Percentiles rank a stretch among this genome's conserved stretches.
Conservation (phyloP, 2,888 invertebrate genomes). For the Epicampocera succincta region DNA sequence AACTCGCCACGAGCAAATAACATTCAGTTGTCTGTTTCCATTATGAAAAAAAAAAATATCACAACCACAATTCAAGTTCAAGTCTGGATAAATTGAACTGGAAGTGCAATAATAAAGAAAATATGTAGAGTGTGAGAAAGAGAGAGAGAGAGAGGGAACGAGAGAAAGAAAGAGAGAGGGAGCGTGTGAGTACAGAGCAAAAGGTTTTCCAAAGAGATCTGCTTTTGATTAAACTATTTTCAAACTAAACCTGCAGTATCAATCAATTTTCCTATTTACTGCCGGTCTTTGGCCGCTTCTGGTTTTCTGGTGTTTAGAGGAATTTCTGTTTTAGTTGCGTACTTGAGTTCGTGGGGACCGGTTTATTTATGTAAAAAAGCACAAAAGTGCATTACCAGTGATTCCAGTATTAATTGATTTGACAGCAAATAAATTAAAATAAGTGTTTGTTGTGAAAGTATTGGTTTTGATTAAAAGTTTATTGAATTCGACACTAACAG, state of each 20-base stretch:
- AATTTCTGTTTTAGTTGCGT: conserved; percentile 57
- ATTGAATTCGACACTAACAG: neutral
- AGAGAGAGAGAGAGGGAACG: neutral
- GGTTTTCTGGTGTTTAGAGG: conserved; percentile 16
- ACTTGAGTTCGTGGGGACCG: conserved; percentile 38
- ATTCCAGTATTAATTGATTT: neutral
- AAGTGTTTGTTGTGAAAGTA: conserved; percentile 3
- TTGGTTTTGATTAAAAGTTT: neutral
- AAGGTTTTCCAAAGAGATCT: conserved; percentile 18
- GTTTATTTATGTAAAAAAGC: conserved; percentile 19
- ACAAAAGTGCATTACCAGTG: neutral
- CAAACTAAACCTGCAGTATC: conserved; percentile 23
- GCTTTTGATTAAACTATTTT: conserved; percentile 5
- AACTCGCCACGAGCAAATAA: neutral
- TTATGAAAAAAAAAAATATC: conserved; percentile 33
- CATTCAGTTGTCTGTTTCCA: neutral
- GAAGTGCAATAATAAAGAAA: conserved; percentile 8
- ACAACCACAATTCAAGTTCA: conserved; percentile 43
- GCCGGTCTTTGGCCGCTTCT: conserved; percentile 24
- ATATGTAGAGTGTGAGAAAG: no score
- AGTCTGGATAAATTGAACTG: neutral
- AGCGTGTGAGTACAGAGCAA: neutral
- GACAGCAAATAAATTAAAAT: neutral
- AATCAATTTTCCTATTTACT: conserved; percentile 42
- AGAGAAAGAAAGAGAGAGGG: neutral